Percentiles rank a stretch among this genome's conserved stretches.
phyloP scores from a whole-genome alignment of 2,113 vertebrate genomes.

The Megaceryle torquata region DNA sequence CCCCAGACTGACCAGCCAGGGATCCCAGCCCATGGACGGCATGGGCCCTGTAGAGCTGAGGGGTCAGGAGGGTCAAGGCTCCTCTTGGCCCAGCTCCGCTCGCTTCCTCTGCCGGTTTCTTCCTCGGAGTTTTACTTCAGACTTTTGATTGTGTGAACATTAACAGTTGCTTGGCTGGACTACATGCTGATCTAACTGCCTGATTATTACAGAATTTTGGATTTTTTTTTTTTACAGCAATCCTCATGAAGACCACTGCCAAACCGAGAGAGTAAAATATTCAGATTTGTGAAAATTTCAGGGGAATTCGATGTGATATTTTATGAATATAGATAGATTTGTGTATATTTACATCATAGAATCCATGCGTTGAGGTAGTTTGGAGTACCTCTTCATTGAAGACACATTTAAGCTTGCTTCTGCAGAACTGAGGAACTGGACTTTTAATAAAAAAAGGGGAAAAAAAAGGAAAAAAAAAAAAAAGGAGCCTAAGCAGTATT shows the following conservation, averaged over 20 bases:
- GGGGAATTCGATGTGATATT: not conserved
- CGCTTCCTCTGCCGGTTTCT: no score
- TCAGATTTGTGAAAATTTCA: not conserved
- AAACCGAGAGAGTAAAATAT: not conserved
- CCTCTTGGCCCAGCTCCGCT: no score
- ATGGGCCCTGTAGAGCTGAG: no score
- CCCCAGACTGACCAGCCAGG: no score
- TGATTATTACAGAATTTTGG: not conserved
- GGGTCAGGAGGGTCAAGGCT: no score
- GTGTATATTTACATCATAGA: no score
- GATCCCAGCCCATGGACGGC: no score
- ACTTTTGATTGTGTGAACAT: not conserved
- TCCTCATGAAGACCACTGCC: not conserved
- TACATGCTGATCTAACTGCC: not conserved
- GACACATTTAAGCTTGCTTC: not conserved
- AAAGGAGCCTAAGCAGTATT: not conserved
- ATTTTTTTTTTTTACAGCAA: not conserved
- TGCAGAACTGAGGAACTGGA: not conserved
- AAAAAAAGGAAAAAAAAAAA: not conserved
- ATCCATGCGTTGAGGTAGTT: not conserved
- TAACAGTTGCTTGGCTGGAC: no score
- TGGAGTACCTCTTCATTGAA: not conserved
- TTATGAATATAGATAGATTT: not conserved
- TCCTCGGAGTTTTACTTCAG: not conserved
- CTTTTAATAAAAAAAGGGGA: not conserved